These are phyloP conservation scores for Desmodus rotundus DNA, from an alignment of 2,113 vertebrate genomes.

Conservation along the genomic window DNA sequence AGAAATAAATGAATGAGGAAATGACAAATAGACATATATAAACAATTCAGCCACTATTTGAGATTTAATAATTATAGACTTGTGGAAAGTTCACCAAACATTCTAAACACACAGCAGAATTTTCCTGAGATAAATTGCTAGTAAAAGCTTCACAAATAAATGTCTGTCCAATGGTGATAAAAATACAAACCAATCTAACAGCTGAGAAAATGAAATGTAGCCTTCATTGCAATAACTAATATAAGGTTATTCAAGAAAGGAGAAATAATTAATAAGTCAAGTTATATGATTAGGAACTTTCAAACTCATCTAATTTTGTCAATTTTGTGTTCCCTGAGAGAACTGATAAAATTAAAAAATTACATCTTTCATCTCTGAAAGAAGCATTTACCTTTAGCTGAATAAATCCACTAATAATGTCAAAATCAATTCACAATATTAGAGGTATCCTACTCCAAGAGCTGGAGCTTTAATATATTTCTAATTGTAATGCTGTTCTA, in stretches of 20 bases:
- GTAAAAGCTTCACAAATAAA: not conserved
- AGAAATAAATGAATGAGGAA: not conserved
- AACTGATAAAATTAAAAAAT: conserved; percentile 9
- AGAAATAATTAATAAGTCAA: conserved; percentile 16
- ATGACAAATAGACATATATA: not conserved
- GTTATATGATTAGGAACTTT: not conserved
- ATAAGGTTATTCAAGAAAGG: not conserved
- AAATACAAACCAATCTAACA: not conserved
- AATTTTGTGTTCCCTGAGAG: not conserved
- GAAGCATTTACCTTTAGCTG: not conserved
- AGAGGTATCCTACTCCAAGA: not conserved
- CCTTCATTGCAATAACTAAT: not conserved
- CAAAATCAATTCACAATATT: conserved; percentile 23
- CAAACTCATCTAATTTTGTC: conserved; percentile 8
- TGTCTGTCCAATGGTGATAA: conserved; percentile 9
- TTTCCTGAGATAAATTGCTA: not conserved
- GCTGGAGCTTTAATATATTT: not conserved
- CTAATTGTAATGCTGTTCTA: conserved; percentile 43
- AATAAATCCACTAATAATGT: conserved; percentile 27
- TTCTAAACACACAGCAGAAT: not conserved
- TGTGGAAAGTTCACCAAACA: not conserved
- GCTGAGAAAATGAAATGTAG: not conserved
- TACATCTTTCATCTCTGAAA: conserved; percentile 15
- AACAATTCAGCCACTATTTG: not conserved
- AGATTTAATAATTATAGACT: not conserved